These are phyloP conservation scores for Xestia rhomboidea DNA, from an alignment of 2,888 invertebrate species.

Conservation along the genomic window DNA sequence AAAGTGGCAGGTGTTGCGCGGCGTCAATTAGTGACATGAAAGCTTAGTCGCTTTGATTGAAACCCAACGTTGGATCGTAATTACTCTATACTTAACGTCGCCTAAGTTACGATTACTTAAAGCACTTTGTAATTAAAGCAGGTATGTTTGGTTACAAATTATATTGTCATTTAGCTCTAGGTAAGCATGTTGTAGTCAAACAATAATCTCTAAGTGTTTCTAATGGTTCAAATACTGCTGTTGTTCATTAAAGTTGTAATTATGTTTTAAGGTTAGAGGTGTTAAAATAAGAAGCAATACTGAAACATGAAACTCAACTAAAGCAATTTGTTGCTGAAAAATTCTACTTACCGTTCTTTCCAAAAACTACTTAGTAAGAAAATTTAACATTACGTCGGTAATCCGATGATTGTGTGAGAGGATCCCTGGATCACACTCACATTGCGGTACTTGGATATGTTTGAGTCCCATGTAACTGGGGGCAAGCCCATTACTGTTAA, in stretches of 20 bases:
- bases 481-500: neutral
- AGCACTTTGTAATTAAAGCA: slow-evolving; percentile 12
- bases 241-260: neutral
- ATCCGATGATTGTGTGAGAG: neutral
- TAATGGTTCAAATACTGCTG: neutral
- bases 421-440: neutral
- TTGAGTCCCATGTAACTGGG: neutral
- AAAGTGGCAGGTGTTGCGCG: neutral
- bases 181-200: neutral
- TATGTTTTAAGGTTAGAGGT: neutral
- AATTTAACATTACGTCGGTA: neutral
- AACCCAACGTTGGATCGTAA: slow-evolving; percentile 35
- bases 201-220: neutral
- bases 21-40: slow-evolving; percentile 44
- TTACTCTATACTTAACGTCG: slow-evolving; percentile 25
- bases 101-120: neutral
- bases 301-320: too few species aligned
- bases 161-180: neutral
- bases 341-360: neutral
- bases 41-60: slow-evolving; percentile 48
- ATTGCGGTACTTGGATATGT: neutral
- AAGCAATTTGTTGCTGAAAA: neutral
- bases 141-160: slow-evolving; percentile 6
- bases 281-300: neutral
- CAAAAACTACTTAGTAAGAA: neutral